phyloP scores from a whole-genome alignment of 2,113 vertebrate species.

The Clarias magur region DNA sequence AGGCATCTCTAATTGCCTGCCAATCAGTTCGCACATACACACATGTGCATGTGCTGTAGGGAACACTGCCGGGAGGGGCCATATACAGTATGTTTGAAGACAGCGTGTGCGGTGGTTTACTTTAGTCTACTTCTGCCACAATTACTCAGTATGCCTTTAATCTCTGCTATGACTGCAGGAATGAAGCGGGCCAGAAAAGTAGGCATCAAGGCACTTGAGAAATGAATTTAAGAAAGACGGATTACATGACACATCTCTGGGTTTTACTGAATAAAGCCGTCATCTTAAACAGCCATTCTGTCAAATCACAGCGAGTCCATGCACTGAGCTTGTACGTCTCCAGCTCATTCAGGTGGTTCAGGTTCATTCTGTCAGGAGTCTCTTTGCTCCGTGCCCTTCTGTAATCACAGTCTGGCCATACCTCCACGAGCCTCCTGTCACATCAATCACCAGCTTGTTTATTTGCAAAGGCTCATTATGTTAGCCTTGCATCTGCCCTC shows the following conservation, averaged over 20 bases:
- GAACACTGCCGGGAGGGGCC: not conserved
- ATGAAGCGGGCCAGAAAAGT: not conserved
- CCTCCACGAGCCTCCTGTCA: conserved; percentile 59
- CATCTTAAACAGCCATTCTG: conserved; percentile 11
- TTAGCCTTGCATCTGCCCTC: conserved; percentile 51
- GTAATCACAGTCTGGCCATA: conserved; percentile 52
- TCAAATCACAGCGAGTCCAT: not conserved
- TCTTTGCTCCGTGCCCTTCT: conserved; percentile 58
- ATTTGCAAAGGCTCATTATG: conserved; percentile 59
- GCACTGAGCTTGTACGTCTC: conserved; percentile 13
- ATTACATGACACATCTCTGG: not conserved
- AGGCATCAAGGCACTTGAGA: conserved; percentile 4
- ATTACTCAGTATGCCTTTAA: conserved; percentile 7
- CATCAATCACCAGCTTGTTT: conserved; percentile 64
- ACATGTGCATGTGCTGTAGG: not conserved
- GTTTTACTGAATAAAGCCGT: conserved; percentile 20
- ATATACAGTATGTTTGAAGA: not conserved
- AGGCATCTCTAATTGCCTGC: conserved; percentile 14
- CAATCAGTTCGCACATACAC: not conserved
- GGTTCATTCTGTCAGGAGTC: conserved; percentile 31
- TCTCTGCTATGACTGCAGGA: not conserved
- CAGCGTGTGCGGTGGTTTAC: not conserved
- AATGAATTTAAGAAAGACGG: not conserved
- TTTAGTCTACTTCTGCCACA: not conserved
- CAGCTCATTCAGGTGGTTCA: conserved; percentile 44